A percentile compares a stretch with the other conserved stretches of the same genome.
Conservation (phyloP, 2,888 invertebrate species). For the Dichetophora obliterata region DNA sequence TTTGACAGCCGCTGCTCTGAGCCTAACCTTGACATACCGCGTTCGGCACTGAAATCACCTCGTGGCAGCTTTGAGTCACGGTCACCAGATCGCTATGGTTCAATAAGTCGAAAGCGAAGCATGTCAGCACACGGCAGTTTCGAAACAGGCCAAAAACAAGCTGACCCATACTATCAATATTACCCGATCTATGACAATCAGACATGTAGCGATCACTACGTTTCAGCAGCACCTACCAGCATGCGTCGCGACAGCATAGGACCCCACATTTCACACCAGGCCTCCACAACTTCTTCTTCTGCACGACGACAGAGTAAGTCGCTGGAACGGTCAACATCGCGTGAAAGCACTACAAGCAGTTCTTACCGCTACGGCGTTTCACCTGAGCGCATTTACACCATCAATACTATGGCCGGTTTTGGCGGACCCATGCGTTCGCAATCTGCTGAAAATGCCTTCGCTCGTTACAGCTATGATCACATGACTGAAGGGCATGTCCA, state of each 20-base stretch:
- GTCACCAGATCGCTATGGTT: slow-evolving; percentile 56
- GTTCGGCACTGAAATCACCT: slow-evolving; percentile 58
- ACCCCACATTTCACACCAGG: slow-evolving; percentile 25
- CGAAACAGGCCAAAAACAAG: slow-evolving; percentile 55
- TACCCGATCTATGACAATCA: slow-evolving; percentile 69
- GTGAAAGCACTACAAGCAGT: slow-evolving; percentile 65
- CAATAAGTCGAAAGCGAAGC: slow-evolving; percentile 63
- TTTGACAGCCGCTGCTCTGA: slow-evolving; percentile 68
- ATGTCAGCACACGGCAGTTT: slow-evolving; percentile 69
- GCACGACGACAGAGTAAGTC: slow-evolving; percentile 66
- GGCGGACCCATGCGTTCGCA: slow-evolving; percentile 66
- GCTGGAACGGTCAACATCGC: slow-evolving; percentile 67
- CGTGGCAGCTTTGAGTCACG: slow-evolving; percentile 62
- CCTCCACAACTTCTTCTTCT: slow-evolving; percentile 28
- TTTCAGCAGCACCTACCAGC: slow-evolving; percentile 59
- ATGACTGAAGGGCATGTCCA: slow-evolving; percentile 46
- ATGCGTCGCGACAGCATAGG: slow-evolving; percentile 53
- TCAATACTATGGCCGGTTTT: slow-evolving; percentile 56
- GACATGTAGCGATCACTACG: slow-evolving; percentile 67
- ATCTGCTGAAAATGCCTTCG: slow-evolving; percentile 68
- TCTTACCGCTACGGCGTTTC: slow-evolving; percentile 64
- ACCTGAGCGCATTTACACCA: slow-evolving; percentile 66
- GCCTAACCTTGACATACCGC: slow-evolving; percentile 63
- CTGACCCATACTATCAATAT: slow-evolving; percentile 67
- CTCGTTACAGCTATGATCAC: slow-evolving; percentile 71